Conservation (phyloP, 1,140 invertebrate genomes). For the Pseudomyrmex dendroicus region DNA sequence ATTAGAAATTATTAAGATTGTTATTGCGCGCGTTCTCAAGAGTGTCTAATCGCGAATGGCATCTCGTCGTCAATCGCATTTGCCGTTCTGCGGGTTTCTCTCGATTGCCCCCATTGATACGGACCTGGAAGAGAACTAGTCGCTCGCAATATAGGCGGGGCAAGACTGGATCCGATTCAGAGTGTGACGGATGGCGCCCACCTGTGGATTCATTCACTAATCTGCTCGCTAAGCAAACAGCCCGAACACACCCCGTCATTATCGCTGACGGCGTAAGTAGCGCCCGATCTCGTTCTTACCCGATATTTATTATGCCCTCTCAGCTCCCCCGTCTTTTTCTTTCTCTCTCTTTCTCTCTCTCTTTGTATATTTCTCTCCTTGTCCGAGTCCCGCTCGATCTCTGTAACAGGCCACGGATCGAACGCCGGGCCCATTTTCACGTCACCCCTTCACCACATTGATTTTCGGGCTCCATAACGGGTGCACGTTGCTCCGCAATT, state of each 20-base stretch:
- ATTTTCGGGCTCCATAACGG: conserved; percentile 66
- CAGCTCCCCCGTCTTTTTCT: conserved; percentile 3
- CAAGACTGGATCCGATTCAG: conserved; percentile 72
- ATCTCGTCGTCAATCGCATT: not conserved
- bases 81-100: conserved; percentile 34
- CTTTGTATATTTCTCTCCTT: conserved; percentile 1
- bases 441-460: conserved; percentile 80
- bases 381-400: conserved; percentile 48
- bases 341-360: not conserved
- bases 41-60: not conserved
- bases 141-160: conserved; percentile 69
- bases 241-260: conserved; percentile 83
- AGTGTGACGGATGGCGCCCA: conserved; percentile 85
- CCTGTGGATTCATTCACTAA: conserved; percentile 86
- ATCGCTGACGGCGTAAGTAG: conserved; percentile 85
- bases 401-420: conserved; percentile 61
- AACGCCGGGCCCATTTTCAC: conserved; percentile 78
- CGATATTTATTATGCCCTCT: conserved; percentile 79
- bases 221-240: conserved; percentile 85
- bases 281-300: conserved; percentile 76
- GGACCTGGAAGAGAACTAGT: conserved; percentile 65
- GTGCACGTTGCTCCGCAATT: conserved; percentile 64
- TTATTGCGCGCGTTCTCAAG: not conserved
- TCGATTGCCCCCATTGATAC: conserved; percentile 63
- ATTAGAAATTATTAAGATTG: not conserved